Evolutionary conservation across 2,797 vertebrate genomes (phyloP), one percentile per base, ranked within the genome.

Genomic region (Hoplostethus mediterraneus): DNA sequence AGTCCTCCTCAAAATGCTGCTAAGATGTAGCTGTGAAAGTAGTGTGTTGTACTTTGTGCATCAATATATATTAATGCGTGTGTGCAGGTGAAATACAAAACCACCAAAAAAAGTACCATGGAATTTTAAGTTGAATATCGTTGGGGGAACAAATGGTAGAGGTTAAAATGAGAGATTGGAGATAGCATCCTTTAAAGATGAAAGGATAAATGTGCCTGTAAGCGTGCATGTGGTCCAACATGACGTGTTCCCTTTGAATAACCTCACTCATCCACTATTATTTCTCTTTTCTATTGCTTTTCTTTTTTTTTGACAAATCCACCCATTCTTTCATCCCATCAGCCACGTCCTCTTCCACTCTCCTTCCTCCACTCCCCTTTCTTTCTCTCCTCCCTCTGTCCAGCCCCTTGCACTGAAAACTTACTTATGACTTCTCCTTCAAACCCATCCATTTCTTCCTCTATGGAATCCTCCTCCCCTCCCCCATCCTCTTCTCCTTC

Each of bases 391-490:
- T 76, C 83, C 16, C 64, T 88, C 57, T 75, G 84, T 31, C 51
- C 78, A 1, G 45, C 68, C 56, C 56, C 77, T 2, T 75, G 74
- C 44, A 83, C 52, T 12, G 82, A 67, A 84, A 96, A 96, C 82
- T 21, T 93, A 58, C 83, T 76, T 83, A 95, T 67, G 0, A 92
- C 93, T 25, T 95, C 93, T 6, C 16, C 79, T 73, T 91, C 92
- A 57, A 95, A 95, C 25, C 33, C 84, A 3, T 95, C 93, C 92
- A 95, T 94, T 68, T 94, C 94, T 0, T 93, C 89, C 81, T 94
- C 92, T 3, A 90, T 12, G 31, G 60, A 66, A 16, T 88, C 82
- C n/a, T 76, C 59, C 28, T 72, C 73, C 0, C 67, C 40, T 12
- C 11, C 73, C 0, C 1, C 52, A 0, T 84, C 85, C 3, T 94